Evolutionary conservation across 2,888 invertebrate genomes (phyloP).

Genomic region (Rosalia funebris): DNA sequence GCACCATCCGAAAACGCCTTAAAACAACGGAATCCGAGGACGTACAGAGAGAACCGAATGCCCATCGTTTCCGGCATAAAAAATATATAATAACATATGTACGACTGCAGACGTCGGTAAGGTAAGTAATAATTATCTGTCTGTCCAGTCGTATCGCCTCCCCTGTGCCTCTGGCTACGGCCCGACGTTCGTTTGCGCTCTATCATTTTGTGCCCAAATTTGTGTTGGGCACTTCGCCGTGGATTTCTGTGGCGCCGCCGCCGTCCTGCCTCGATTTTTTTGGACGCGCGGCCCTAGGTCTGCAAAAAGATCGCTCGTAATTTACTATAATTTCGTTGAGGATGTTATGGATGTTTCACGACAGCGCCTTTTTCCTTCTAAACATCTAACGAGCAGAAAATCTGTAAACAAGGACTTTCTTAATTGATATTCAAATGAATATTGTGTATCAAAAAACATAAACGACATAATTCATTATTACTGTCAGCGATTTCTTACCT

Average conservation of each 20-base stretch:
- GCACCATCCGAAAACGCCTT: slow-evolving; percentile 23
- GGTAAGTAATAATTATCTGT: slow-evolving; percentile 60
- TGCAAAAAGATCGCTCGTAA: no score
- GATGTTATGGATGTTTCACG: no score
- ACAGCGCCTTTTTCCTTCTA: no score
- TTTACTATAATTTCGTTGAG: no score
- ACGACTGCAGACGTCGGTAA: slow-evolving; percentile 55
- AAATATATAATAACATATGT: slow-evolving; percentile 64
- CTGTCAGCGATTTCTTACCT: no score
- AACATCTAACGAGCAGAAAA: no score
- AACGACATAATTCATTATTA: no score
- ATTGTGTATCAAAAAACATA: no score
- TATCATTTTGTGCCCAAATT: slow-evolving; percentile 61
- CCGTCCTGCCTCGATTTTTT: slow-evolving; percentile 14
- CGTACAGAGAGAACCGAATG: slow-evolving; percentile 52
- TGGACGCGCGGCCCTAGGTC: no score
- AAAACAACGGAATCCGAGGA: slow-evolving; percentile 54
- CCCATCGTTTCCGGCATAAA: slow-evolving; percentile 63
- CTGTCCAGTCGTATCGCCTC: slow-evolving; percentile 56
- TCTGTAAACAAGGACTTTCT: no score
- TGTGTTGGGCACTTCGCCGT: slow-evolving; percentile 44
- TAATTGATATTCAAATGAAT: no score
- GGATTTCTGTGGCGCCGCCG: slow-evolving; percentile 46
- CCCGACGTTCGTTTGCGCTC: slow-evolving; percentile 52
- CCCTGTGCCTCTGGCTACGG: slow-evolving; percentile 46